Base-by-base conservation (phyloP, 2,797 vertebrate species). In the Megaceryle alcyon region DNA sequence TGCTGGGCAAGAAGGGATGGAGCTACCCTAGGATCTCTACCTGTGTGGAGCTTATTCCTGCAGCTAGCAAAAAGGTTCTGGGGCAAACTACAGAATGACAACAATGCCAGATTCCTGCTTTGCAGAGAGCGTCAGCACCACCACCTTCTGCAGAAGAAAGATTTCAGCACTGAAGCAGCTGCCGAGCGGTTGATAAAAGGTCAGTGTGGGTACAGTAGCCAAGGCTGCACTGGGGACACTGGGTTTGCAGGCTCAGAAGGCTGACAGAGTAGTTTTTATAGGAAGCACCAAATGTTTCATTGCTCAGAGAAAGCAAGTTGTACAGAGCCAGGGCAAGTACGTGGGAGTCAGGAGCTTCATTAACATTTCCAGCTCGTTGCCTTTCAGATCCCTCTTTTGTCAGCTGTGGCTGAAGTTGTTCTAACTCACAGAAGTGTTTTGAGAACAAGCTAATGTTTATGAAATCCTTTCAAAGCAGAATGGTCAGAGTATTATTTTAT, bases 341-440 rank as follows among this genome's bases (percentile, higher is more conserved):
- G 53, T 35, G 46, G 17, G n/a, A 90, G 66, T 81, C 82, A 87
- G 79, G 57, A 90, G 10, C 37, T 59, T 84, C 16, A 33, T 0
- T 90, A 71, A 81, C 61, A 64, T 83, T 86, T 93, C 59, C 79
- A 90, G 68, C 37, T 91, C 61, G 33, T 12, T 72, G 69, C 28
- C 53, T 86, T 94, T 90, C 87, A 90, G 78, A 92, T 79, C 56
- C 22, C 22, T 83, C 79, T 81, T 92, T 90, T 79, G 79, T 63
- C 77, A 91, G 69, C 17, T n/a, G 54, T 35, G 59, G 43, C 43
- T 72, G 43, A 91, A 87, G 41, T 83, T 81, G 51, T 61, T 82
- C 46, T 75, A 92, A 69, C 26, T 86, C 57, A 51, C 1, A 0
- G 8, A 66, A 82, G 16, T 23, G 26, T 83, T 91, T 75, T 29